phyloP scores from a whole-genome alignment of 2,888 invertebrate species.

The Leptarthrus brevirostris region DNA sequence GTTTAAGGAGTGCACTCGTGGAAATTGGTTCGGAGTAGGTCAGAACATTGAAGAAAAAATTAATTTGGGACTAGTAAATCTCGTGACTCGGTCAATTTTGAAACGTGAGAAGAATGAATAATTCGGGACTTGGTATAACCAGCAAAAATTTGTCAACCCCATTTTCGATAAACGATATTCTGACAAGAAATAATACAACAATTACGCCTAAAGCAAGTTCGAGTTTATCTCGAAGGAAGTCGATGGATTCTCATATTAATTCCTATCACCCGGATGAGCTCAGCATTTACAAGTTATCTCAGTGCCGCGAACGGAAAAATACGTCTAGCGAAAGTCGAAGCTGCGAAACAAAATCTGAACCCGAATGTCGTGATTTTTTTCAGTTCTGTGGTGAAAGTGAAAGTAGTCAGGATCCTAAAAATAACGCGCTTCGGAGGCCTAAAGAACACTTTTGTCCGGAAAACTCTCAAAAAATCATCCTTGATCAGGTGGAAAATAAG shows the following conservation, averaged over 20 bases:
- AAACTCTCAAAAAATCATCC: not conserved
- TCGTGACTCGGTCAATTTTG: not conserved
- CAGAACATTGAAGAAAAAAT: not conserved
- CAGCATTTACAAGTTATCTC: conserved; percentile 48
- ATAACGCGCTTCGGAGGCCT: not conserved
- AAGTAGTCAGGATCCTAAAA: not conserved
- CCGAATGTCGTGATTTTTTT: conserved; percentile 49
- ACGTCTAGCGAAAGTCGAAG: conserved; percentile 55
- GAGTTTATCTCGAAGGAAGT: conserved; percentile 57
- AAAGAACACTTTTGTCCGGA: not conserved
- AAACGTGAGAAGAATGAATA: conserved; percentile 48
- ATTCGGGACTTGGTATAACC: conserved; percentile 52
- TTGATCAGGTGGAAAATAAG: not conserved
- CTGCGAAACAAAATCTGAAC: conserved; percentile 56
- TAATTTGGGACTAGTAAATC: not conserved
- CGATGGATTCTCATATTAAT: conserved; percentile 54
- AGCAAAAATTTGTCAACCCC: conserved; percentile 70
- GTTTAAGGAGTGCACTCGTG: conserved; percentile 51
- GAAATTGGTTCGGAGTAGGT: conserved; percentile 47
- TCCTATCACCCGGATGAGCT: conserved; percentile 54
- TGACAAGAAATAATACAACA: conserved; percentile 68
- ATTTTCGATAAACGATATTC: conserved; percentile 79
- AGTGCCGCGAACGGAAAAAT: conserved; percentile 55
- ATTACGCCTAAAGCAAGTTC: conserved; percentile 53
- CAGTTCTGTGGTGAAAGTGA: conserved; percentile 30